Base-by-base conservation (phyloP, 2,888 invertebrate species). In the Leptinotarsa juncta region DNA sequence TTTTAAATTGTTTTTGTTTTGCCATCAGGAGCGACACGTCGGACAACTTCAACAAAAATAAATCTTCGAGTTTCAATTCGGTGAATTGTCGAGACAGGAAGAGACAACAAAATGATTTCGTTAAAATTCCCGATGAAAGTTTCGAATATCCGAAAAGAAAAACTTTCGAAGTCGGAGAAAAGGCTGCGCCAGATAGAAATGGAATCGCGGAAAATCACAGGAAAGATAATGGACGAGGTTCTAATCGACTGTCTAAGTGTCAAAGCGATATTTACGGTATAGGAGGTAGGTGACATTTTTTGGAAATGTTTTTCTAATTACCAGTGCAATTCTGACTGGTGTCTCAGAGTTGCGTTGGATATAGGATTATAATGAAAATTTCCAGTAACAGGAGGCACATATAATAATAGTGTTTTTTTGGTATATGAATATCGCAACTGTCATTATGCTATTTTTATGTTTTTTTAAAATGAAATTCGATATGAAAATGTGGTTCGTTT, bases 21-120 rank as follows among this genome's bases (percentile, higher is more conserved):
- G 53, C 55, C 68, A 14, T 78, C 73, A 81, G 80, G 68, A 83
- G 82, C 73, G 83, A 82, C 76, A 81, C 80, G 55, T 70, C 78
- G 62, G 77, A 77, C 73, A 71, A 71, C 42, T 53, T 67, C 20
- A 57, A 55, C 62, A 53, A 66, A 32, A 70, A 70, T 65, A 70
- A 42, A 57, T 72, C 42, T 18, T n/a, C 57, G 57, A 68, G 67
- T 66, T 18, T 48, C 50, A 68, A 75, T 50, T 75, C 70, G 32
- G 71, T 73, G 71, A 73, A 76, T 73, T 65, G 65, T 48, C 67
- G 49, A 48, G 73, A 73, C 71, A 67, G 68, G 66, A 72, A 74
- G 72, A 72, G 69, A 55, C 65, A 70, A 66, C 69, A 65, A 66
- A 71, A 71, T 68, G 49, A 72, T 72, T 71, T 66, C 71, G 66